Evolutionary conservation across 2,797 vertebrate species (phyloP), one percentile per base, ranked within the genome.

Genomic region (Melanogrammus aeglefinus): DNA sequence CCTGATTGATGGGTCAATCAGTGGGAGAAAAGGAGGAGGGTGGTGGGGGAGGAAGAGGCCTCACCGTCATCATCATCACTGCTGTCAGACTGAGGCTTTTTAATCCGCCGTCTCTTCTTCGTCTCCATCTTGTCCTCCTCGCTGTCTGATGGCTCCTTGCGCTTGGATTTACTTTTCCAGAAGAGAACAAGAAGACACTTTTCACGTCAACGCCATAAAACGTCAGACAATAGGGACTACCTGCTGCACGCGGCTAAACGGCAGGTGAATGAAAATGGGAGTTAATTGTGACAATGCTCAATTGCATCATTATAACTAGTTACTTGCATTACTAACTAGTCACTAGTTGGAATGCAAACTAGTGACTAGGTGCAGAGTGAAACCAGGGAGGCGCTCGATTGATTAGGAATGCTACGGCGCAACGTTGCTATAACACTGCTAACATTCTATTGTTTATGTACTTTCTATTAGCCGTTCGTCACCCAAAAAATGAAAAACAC

Each of bases 71-170:
- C 97, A 75, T 98, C 96, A 3, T 97, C 96, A 3, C 96, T 98
- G 93, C 97, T 99, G 87, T 97, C 97, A 6, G 95, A 93, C 78
- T 91, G 83, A 0, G 95, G 96, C 72, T 92, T 95, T 83, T 94
- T 96, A 86, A 99, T 97, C 86, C 98, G 87, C 57, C 94, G 92
- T 75, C 96, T 95, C 89, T 95, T 99, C 79, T 94, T 99, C 94
- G 93, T 97, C 9, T 94, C 94, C 0, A 85, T 85, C 78, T 92
- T 93, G 33, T 96, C 96, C 7, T 96, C 96, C 0, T 96, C 95
- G 10, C 93, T 89, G 77, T 96, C 96, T 0, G 92, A 95, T 36
- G 8, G 63, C 8, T 95, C 92, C 0, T 77, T 13, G 16, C 93
- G 92, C 88, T 96, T 98, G 5, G 72, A 89, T 92, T 96, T 98